Conservation (phyloP, 2,888 invertebrate genomes). For the Campoplex nolae region DNA sequence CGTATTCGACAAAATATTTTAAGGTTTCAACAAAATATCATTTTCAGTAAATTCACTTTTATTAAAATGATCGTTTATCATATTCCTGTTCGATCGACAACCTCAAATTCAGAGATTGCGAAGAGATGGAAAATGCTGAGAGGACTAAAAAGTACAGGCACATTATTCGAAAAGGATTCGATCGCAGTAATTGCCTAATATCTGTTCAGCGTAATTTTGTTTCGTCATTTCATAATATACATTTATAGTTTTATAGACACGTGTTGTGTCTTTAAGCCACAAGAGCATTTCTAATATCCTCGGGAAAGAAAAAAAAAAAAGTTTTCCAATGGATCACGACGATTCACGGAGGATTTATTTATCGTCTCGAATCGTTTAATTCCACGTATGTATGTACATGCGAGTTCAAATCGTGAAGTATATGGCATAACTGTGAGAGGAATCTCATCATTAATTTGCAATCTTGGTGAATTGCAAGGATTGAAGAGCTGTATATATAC, state of each 20-base stretch:
- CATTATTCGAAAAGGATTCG: constrained; percentile 1
- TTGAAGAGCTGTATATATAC: constrained; percentile 28
- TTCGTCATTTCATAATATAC: constrained; percentile 49
- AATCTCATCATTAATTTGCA: constrained; percentile 63
- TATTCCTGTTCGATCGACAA: not conserved
- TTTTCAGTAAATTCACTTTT: too few relatives aligned
- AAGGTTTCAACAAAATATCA: too few relatives aligned
- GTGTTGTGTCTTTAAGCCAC: constrained; percentile 27
- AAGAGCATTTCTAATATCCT: constrained; percentile 33
- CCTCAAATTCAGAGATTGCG: not conserved
- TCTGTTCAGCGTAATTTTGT: constrained; percentile 39
- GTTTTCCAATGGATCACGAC: constrained; percentile 60
- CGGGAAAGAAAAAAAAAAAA: constrained; percentile 21
- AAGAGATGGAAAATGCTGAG: not conserved
- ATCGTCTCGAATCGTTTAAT: constrained; percentile 47
- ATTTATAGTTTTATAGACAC: constrained; percentile 26
- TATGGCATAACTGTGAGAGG: constrained; percentile 13
- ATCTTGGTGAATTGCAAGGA: constrained; percentile 51
- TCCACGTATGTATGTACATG: not conserved
- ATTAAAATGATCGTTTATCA: not conserved
- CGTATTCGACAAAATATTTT: too few relatives aligned
- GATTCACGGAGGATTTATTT: constrained; percentile 54
- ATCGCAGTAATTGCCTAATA: constrained; percentile 51
- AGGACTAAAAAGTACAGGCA: not conserved
- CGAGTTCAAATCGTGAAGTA: constrained; percentile 16